Evolutionary conservation across 1,140 invertebrate genomes (phyloP).

Genomic region (Drosophila yakuba): DNA sequence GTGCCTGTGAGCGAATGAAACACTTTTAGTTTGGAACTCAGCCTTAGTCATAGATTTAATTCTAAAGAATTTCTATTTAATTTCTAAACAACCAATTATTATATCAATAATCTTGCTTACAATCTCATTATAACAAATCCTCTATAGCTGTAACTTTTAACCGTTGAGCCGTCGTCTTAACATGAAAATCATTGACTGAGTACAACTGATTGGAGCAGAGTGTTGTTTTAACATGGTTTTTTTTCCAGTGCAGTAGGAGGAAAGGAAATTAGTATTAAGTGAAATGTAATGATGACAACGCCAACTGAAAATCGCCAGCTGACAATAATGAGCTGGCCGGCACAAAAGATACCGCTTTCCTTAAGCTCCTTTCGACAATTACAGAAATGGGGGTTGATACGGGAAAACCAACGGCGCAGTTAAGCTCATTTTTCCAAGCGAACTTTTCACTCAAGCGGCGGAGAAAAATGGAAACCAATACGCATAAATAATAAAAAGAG

Average conservation of each 20-base stretch:
- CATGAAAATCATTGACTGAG: no score
- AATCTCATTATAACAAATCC: no score
- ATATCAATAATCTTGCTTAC: no score
- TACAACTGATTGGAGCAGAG: no score
- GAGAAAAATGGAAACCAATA: constrained; percentile 66
- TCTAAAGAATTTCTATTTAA: no score
- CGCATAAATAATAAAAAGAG: constrained; percentile 60
- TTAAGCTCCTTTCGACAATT: constrained; percentile 45
- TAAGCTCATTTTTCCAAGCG: constrained; percentile 50
- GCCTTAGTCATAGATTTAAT: no score
- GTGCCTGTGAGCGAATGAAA: no score
- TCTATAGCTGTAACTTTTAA: no score
- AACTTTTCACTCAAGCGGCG: constrained; percentile 55
- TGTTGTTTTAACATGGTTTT: no score
- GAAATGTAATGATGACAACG: constrained; percentile 77
- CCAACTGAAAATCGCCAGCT: constrained; percentile 72
- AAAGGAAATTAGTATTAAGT: constrained; percentile 76
- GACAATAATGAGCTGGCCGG: constrained; percentile 62
- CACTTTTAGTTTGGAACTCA: no score
- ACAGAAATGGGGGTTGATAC: constrained; percentile 24
- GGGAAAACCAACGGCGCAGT: constrained; percentile 21
- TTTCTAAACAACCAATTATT: no score
- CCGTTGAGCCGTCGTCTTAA: no score
- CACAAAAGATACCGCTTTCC: constrained; percentile 33
- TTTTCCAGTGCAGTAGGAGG: constrained; percentile 21